Evolutionary conservation across 2,113 vertebrate genomes (phyloP).

Genomic region (Crotalus viridis): DNA sequence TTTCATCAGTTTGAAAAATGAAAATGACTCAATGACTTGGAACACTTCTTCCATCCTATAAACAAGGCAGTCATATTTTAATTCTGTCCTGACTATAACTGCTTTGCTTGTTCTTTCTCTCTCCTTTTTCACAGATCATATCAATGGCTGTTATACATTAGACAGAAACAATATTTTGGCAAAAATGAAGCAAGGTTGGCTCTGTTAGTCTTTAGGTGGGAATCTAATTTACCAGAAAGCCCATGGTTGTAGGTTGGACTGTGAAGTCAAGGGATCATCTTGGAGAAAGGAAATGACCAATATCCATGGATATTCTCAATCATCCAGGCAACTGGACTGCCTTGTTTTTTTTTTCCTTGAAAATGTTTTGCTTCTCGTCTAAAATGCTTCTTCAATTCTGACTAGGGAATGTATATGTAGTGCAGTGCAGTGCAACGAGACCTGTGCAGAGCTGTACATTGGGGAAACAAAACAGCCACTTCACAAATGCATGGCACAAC

Average conservation of each 20-base stretch:
- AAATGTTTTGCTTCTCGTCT: not conserved
- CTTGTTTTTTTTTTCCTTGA: not conserved
- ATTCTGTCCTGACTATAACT: not conserved
- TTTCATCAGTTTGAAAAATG: slow-evolving; percentile 15
- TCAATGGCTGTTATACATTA: not conserved
- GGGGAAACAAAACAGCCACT: too few relatives aligned
- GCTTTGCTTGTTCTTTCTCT: not conserved
- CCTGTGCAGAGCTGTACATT: too few relatives aligned
- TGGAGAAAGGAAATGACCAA: not conserved
- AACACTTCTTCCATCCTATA: not conserved
- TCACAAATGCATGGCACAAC: too few relatives aligned
- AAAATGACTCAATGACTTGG: not conserved
- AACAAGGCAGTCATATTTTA: not conserved
- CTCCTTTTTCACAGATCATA: not conserved
- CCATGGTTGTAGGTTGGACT: not conserved
- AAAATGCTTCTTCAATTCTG: too few relatives aligned
- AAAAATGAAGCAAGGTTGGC: not conserved
- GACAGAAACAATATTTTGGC: not conserved
- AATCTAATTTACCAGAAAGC: not conserved
- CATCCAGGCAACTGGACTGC: not conserved
- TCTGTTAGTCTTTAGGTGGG: not conserved
- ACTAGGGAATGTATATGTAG: too few relatives aligned
- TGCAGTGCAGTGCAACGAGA: too few relatives aligned
- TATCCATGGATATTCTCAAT: not conserved
- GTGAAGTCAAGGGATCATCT: not conserved